Percentiles rank a stretch among this genome's conserved stretches.
Conservation (phyloP, 64 coral and sea anemone genomes). For the Actinia equina region DNA sequence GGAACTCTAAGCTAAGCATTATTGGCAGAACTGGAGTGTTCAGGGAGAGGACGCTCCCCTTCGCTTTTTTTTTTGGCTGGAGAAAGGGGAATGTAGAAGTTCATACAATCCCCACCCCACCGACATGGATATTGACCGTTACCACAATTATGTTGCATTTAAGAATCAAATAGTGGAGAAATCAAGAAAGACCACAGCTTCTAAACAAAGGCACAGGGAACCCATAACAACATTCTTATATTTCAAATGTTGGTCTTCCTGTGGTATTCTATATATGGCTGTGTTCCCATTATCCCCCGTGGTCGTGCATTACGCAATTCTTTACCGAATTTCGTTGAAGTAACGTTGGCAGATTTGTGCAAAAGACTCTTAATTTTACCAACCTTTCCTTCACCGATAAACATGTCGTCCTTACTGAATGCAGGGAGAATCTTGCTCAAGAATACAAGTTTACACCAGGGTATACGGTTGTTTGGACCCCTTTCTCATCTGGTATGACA, state of each 20-base stretch:
- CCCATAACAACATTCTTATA: too few species aligned
- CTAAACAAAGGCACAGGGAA: too few species aligned
- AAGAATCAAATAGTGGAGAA: too few species aligned
- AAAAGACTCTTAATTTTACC: neutral
- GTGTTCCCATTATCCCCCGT: neutral
- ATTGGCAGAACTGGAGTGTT: too few species aligned
- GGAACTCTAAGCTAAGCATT: too few species aligned
- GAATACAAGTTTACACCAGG: slow-evolving; percentile 4
- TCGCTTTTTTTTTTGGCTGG: too few species aligned
- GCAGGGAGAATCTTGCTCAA: slow-evolving; percentile 34
- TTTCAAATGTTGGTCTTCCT: neutral
- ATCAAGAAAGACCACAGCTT: too few species aligned
- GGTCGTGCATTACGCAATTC: slow-evolving; percentile 22
- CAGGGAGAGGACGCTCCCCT: too few species aligned
- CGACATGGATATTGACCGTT: too few species aligned
- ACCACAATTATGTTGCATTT: too few species aligned
- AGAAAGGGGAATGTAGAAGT: too few species aligned
- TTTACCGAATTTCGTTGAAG: neutral
- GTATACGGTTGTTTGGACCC: slow-evolving; percentile 21
- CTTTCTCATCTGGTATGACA: slow-evolving; percentile 11
- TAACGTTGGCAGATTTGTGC: neutral
- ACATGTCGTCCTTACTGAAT: slow-evolving; percentile 37
- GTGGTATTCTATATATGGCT: slow-evolving; percentile 9
- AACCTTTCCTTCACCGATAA: neutral
- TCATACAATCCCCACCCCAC: too few species aligned